Evolutionary conservation across 2,888 invertebrate species (phyloP).

Genomic region (Podotricha telesiphe): DNA sequence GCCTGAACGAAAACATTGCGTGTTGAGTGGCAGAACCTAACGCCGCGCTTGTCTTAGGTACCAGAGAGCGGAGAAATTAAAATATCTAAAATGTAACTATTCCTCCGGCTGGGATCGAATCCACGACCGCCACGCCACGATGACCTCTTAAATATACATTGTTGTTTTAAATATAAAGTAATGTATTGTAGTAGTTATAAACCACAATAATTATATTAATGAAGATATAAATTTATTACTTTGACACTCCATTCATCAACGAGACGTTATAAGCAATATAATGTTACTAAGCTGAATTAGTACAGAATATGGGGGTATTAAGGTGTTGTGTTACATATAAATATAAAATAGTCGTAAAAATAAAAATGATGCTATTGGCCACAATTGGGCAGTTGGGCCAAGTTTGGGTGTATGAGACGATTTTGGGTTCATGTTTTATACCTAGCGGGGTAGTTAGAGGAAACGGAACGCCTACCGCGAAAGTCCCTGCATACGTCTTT

Average conservation of each 20-base stretch:
- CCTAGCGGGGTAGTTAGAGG: too few species aligned
- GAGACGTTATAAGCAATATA: slow-evolving; percentile 3
- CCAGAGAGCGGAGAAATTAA: too few species aligned
- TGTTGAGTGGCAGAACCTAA: too few species aligned
- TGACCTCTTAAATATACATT: too few species aligned
- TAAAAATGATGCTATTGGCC: not conserved
- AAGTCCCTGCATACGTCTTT: too few species aligned
- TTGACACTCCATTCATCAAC: slow-evolving; percentile 23
- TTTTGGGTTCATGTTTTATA: not conserved
- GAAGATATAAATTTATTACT: slow-evolving; percentile 19
- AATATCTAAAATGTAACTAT: too few species aligned
- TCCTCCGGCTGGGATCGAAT: too few species aligned
- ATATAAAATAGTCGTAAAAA: slow-evolving; percentile 4
- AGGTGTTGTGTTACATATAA: slow-evolving; percentile 10
- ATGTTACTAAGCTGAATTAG: slow-evolving; percentile 10
- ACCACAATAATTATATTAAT: slow-evolving; percentile 6
- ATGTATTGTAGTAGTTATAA: not conserved
- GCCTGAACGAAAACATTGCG: too few species aligned
- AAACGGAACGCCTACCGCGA: too few species aligned
- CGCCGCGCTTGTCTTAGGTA: too few species aligned
- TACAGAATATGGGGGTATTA: not conserved
- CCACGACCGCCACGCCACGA: too few species aligned
- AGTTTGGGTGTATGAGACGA: not conserved
- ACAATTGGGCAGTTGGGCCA: not conserved
- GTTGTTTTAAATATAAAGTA: not conserved